These are phyloP conservation scores for Catalaphyllia jardinei DNA, from an alignment of 64 coral and sea anemone species.

Conservation along the genomic window DNA sequence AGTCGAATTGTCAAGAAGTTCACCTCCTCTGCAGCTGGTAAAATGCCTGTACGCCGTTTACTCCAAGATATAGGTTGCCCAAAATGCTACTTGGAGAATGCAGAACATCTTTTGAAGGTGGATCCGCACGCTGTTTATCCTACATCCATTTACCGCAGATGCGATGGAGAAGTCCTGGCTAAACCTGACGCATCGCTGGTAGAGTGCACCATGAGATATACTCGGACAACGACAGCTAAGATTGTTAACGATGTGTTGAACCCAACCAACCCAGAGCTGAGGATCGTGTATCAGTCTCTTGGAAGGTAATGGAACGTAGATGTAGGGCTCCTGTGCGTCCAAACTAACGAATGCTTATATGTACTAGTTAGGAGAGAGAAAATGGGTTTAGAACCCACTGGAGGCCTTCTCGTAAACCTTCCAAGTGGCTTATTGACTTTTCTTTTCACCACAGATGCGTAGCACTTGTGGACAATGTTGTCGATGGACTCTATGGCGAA, in stretches of 20 bases:
- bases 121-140: constrained; percentile 84
- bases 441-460: constrained; percentile 52
- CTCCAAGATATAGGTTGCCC: constrained; percentile 31
- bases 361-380: too few relatives aligned
- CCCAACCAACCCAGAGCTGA: constrained; percentile 44
- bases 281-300: constrained; percentile 64
- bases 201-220: constrained; percentile 69
- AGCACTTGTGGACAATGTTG: constrained; percentile 74
- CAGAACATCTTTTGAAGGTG: constrained; percentile 30
- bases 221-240: constrained; percentile 77
- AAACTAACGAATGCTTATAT: too few relatives aligned
- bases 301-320: constrained; percentile 37
- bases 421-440: neutral
- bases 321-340: too few relatives aligned
- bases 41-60: constrained; percentile 33
- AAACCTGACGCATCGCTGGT: constrained; percentile 70
- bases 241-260: constrained; percentile 62
- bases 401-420: too few relatives aligned
- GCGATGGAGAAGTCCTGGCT: constrained; percentile 60
- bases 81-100: constrained; percentile 60
- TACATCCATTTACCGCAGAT: constrained; percentile 72
- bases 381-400: too few relatives aligned
- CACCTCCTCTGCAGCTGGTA: neutral
- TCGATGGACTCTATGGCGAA: constrained; percentile 61
- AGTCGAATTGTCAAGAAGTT: constrained; percentile 8